These are phyloP conservation scores for Apteryx owenii DNA, from an alignment of 2,113 vertebrate species.

Conservation along the genomic window DNA sequence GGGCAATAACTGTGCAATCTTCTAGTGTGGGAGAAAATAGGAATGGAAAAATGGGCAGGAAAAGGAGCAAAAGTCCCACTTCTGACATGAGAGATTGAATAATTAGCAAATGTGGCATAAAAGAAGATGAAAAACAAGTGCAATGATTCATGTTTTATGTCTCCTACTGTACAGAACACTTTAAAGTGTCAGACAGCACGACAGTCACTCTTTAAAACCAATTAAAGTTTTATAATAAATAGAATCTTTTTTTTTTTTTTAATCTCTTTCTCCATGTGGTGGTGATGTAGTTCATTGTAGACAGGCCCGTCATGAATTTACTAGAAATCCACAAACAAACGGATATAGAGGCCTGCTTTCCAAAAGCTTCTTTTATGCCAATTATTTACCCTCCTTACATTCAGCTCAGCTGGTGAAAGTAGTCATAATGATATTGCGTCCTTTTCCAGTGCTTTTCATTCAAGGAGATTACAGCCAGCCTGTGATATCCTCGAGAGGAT, in stretches of 20 bases:
- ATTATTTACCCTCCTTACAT: slow-evolving; percentile 44
- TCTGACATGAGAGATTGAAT: slow-evolving; percentile 57
- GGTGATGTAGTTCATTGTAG: neutral
- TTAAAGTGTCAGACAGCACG: slow-evolving; percentile 70
- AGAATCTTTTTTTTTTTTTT: neutral
- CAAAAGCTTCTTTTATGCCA: neutral
- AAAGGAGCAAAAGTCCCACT: slow-evolving; percentile 48
- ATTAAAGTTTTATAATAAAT: slow-evolving; percentile 75
- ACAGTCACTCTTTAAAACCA: slow-evolving; percentile 69
- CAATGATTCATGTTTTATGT: slow-evolving; percentile 76
- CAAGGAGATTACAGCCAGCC: neutral
- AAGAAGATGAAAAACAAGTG: slow-evolving; percentile 70
- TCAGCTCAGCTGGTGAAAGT: neutral
- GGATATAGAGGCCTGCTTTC: neutral
- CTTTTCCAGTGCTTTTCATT: slow-evolving; percentile 7
- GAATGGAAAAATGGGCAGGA: neutral
- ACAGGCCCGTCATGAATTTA: neutral
- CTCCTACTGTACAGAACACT: slow-evolving; percentile 55
- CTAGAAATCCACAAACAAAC: slow-evolving; percentile 32
- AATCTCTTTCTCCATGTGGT: slow-evolving; percentile 20
- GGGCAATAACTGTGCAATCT: neutral
- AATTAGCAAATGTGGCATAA: slow-evolving; percentile 75
- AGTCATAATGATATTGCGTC: neutral
- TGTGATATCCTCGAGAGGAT: neutral
- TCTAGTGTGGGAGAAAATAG: accelerated